Percentiles rank a stretch among this genome's conserved stretches.
Evolutionary conservation across 2,113 vertebrate species (phyloP).

Genomic region (Nothobranchius furzeri): DNA sequence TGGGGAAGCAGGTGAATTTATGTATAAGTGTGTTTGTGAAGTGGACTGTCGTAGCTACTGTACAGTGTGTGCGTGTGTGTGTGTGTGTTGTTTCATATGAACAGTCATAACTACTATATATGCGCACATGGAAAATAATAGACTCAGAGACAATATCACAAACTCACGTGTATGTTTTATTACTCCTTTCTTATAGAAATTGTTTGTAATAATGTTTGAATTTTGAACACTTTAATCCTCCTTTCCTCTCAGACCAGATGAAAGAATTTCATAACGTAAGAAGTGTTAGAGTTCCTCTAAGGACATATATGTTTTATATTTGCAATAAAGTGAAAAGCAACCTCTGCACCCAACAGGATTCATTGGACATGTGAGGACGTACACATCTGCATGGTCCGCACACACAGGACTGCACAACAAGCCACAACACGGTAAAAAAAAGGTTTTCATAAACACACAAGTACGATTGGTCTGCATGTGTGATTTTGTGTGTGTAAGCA

Average conservation of each 20-base stretch:
- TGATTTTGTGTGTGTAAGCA: slow-evolving; percentile 23
- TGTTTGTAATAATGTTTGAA: slow-evolving; percentile 4
- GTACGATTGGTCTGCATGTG: slow-evolving; percentile 31
- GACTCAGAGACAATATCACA: slow-evolving; percentile 28
- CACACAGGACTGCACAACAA: slow-evolving; percentile 2
- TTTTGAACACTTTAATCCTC: neutral
- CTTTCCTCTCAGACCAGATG: slow-evolving; percentile 1
- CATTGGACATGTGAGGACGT: neutral
- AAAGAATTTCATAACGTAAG: slow-evolving; percentile 28
- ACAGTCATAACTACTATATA: slow-evolving; percentile 50
- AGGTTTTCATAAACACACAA: slow-evolving; percentile 14
- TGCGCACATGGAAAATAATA: slow-evolving; percentile 36
- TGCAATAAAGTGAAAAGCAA: slow-evolving; percentile 29
- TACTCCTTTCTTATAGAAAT: slow-evolving; percentile 1
- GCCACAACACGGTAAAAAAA: slow-evolving; percentile 29
- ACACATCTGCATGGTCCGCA: neutral
- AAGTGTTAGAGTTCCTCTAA: slow-evolving; percentile 20
- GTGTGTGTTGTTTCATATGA: slow-evolving; percentile 52
- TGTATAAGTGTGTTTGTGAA: slow-evolving; percentile 59
- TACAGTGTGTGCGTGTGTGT: slow-evolving; percentile 30
- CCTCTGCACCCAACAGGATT: slow-evolving; percentile 1
- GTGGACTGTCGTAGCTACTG: slow-evolving; percentile 27
- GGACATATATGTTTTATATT: slow-evolving; percentile 30
- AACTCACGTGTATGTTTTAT: slow-evolving; percentile 29
- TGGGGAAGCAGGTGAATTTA: slow-evolving; percentile 69